Percentiles rank a stretch among this genome's conserved stretches.
Conservation (phyloP, 2,797 vertebrate genomes). For the Microchirus variegatus region DNA sequence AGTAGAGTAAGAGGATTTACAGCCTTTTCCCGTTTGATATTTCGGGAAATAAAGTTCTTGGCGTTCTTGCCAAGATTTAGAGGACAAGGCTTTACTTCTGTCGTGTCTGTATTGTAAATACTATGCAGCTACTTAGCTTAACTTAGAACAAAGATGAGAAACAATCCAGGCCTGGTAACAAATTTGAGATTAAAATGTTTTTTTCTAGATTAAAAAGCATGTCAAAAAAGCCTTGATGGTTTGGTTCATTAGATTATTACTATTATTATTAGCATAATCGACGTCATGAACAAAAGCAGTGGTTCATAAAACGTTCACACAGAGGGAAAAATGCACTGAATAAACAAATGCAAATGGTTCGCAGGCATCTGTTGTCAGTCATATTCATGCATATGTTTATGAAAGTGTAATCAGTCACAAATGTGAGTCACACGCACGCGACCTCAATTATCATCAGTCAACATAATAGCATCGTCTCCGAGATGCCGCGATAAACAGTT, state of each 20-base stretch:
- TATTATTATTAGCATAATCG: too few relatives aligned
- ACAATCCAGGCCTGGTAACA: background rate
- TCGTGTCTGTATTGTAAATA: background rate
- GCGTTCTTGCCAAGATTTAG: background rate
- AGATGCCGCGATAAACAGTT: background rate
- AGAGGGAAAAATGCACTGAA: background rate
- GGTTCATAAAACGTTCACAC: slow-evolving; percentile 9
- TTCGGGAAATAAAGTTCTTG: background rate
- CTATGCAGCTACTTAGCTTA: slow-evolving; percentile 1
- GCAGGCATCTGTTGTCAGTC: slow-evolving; percentile 35
- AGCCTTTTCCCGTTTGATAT: slow-evolving; percentile 5
- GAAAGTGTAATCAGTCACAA: slow-evolving; percentile 33
- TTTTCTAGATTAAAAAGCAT: too few relatives aligned
- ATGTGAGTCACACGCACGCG: slow-evolving; percentile 10
- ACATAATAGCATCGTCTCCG: slow-evolving; percentile 26
- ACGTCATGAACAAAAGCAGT: too few relatives aligned
- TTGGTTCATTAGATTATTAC: too few relatives aligned
- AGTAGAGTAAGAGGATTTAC: background rate
- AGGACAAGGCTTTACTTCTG: background rate
- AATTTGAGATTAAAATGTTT: too few relatives aligned
- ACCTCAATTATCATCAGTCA: slow-evolving; percentile 36
- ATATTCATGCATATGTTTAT: slow-evolving; percentile 26
- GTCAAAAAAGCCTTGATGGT: too few relatives aligned
- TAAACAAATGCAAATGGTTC: slow-evolving; percentile 25
- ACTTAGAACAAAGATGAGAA: background rate